Evolutionary conservation across 2,113 vertebrate species (phyloP).

Genomic region (Podarcis cretensis): DNA sequence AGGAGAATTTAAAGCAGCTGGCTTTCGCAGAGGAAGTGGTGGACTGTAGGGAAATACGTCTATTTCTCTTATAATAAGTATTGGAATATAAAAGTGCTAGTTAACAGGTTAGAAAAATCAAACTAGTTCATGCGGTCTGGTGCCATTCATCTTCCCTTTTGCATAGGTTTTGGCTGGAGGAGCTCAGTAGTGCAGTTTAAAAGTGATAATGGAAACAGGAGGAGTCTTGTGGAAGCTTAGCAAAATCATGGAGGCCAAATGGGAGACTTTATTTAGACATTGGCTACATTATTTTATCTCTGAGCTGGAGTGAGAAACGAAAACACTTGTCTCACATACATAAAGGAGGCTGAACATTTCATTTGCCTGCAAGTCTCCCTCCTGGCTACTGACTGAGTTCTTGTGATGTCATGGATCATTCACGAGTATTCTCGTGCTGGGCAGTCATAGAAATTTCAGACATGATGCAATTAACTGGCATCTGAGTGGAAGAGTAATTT

Average conservation of each 20-base stretch:
- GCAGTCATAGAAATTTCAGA: not conserved
- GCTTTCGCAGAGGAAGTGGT: not conserved
- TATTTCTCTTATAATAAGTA: not conserved
- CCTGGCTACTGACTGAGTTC: not conserved
- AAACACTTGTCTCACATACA: not conserved
- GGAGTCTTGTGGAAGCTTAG: not conserved
- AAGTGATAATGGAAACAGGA: not conserved
- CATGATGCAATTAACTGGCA: not conserved
- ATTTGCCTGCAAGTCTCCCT: not conserved
- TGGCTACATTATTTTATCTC: not conserved
- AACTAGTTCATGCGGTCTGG: not conserved
- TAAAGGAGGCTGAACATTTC: not conserved
- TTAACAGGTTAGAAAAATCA: not conserved
- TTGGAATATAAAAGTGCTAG: not conserved
- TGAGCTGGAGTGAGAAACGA: not conserved
- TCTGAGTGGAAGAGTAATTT: not conserved
- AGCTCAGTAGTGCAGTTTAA: not conserved
- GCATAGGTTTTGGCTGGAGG: not conserved
- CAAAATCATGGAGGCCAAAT: no score
- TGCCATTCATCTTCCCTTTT: slow-evolving; percentile 4
- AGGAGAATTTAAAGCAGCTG: not conserved
- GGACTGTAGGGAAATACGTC: not conserved
- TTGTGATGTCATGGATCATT: no score
- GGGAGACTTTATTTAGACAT: not conserved
- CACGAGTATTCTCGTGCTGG: not conserved